Conservation (phyloP, 1,140 invertebrate genomes). For the Cyrtorhinus lividipennis region DNA sequence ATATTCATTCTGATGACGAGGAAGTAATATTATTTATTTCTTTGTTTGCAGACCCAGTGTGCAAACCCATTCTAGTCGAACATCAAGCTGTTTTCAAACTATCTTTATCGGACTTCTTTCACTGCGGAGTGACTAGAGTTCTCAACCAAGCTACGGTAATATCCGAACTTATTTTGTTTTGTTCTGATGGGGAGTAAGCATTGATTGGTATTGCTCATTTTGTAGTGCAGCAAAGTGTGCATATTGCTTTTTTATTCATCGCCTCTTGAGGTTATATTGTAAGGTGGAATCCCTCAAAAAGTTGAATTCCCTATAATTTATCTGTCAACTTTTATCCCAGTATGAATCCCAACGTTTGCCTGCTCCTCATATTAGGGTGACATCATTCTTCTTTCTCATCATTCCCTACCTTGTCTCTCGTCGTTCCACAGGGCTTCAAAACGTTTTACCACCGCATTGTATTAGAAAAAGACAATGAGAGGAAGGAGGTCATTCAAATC, state of each 20-base stretch:
- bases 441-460: slow-evolving; percentile 60
- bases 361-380: slow-evolving; percentile 16
- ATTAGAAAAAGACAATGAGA: slow-evolving; percentile 39
- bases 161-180: too few species aligned
- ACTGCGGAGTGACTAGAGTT: slow-evolving; percentile 49
- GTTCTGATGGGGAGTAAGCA: too few species aligned
- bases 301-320: too few species aligned
- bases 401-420: slow-evolving; percentile 21
- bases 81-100: slow-evolving; percentile 39
- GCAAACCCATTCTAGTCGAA: slow-evolving; percentile 32
- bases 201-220: too few species aligned
- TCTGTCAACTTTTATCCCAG: too few species aligned
- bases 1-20: too few species aligned
- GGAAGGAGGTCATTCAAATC: slow-evolving; percentile 39
- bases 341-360: slow-evolving; percentile 1
- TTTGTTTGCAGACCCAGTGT: slow-evolving; percentile 33
- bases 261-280: too few species aligned
- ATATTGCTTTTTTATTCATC: too few species aligned
- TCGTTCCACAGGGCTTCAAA: slow-evolving; percentile 44
- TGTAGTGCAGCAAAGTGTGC: too few species aligned
- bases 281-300: too few species aligned
- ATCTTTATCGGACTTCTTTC: slow-evolving; percentile 44
- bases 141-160: slow-evolving; percentile 48
- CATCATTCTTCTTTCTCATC: neutral
- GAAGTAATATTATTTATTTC: too few species aligned